Evolutionary conservation across 2,113 vertebrate species (phyloP), one percentile per base, ranked within the genome.

Genomic region (Salminus brasiliensis): DNA sequence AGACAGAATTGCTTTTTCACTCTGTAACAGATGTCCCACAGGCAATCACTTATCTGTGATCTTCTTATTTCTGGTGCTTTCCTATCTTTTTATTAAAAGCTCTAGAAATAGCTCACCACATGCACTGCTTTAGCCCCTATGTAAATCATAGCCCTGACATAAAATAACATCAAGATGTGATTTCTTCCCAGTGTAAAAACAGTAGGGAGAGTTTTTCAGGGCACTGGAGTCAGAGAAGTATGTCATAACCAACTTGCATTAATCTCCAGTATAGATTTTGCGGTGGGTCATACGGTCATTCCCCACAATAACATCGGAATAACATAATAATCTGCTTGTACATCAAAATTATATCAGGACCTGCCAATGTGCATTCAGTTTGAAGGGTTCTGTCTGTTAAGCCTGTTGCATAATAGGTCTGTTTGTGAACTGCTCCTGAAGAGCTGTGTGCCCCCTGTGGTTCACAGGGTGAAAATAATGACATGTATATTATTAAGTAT

Each of bases 381-480:
- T 36, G 3, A 63, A 62, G 12, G 41, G 5, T 41, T 30, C 25
- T 65, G 3, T 39, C 21, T 39, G 62, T 0, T 65, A 72, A 79
- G 69, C 43, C 25, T n/a, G 34, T 65, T 68, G 27, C 59, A 13
- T 72, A 72, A 79, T 29, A 27, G n/a, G 23, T 55, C 41, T 60
- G 30, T 36, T 52, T 53, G 32, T 65, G 32, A 65, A 66, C 52
- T 12, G 21, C 9, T 60, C 12, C 43, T 62, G 73, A 43, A 36
- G 1, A 27, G n/a, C 49, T 76, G 57, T 43, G 36, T 18, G 60
- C 59, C 80, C 34, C 62, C 80, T 67, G 25, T 76, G 36, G 67
- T 45, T 29, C 29, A 66, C 23, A 0, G 5, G 32, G 11, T 29
- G 66, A 71, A 32, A 60, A 29, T 60, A 59, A 59, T 12, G 5